phyloP scores from a whole-genome alignment of 2,113 vertebrate genomes.

The Oreochromis aureus region DNA sequence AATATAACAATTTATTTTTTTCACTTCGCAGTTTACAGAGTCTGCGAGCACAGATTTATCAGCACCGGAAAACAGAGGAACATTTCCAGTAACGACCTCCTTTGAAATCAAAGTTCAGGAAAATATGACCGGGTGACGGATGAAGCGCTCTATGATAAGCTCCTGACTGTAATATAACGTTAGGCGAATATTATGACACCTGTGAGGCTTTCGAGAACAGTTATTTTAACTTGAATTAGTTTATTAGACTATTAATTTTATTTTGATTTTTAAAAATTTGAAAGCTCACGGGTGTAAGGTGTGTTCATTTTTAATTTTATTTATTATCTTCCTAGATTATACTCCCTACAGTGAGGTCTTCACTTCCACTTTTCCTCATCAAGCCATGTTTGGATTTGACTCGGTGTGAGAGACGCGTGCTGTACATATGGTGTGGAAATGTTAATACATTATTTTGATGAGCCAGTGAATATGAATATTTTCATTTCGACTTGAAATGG shows the following conservation, averaged over 20 bases:
- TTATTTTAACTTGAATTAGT: not conserved
- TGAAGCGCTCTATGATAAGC: slow-evolving; percentile 15
- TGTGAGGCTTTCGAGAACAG: not conserved
- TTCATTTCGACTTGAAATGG: not conserved
- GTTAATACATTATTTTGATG: not conserved
- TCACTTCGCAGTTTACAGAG: not conserved
- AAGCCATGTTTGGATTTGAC: not conserved
- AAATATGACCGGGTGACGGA: slow-evolving; percentile 3
- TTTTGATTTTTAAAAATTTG: not conserved
- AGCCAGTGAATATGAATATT: not conserved
- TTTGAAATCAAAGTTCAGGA: slow-evolving; percentile 7
- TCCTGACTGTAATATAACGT: not conserved
- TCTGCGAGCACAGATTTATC: not conserved
- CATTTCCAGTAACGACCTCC: slow-evolving; percentile 14
- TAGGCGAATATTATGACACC: not conserved
- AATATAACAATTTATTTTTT: not conserved
- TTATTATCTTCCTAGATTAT: not conserved
- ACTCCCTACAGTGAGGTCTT: not conserved
- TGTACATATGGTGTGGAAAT: not conserved
- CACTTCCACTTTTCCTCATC: not conserved
- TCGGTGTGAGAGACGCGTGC: not conserved
- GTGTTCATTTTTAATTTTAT: not conserved
- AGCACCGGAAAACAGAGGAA: not conserved
- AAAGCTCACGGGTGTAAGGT: not conserved
- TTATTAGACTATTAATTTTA: not conserved